Base-by-base conservation (phyloP, 2,797 vertebrate species). In the Pampus argenteus region DNA sequence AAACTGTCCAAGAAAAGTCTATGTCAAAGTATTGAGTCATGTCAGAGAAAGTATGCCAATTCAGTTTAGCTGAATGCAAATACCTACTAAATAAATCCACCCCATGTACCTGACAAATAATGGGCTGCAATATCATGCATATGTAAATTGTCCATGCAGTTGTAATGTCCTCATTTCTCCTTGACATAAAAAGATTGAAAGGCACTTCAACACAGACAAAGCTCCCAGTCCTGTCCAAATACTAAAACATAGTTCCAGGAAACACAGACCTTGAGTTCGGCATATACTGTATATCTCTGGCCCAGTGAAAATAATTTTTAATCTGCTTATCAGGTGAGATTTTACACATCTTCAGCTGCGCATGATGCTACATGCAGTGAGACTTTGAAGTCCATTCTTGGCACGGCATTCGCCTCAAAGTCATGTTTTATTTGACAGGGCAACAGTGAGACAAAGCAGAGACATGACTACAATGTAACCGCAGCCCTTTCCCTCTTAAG, bases 381-480 rank as follows among this genome's bases (percentile, higher is more conserved):
- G 74, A 54, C 47, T 49, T 62, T 49, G 1, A 20, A 57, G 45
- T 55, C 14, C 25, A 23, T 23, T 70, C 47, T 70, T 82, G 57
- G 67, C 67, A 50, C 18, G 67, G 18, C 13, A 64, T 61, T 75
- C 62, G 26, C 61, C 70, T 62, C 62, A 34, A 18, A 71, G 57
- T 72, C n/a, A 0, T 64, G 45, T 77, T 47, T 58, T 47, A 57
- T 84, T 82, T 61, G 52, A 42, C 25, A 18, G 13, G 68, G 45
- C 40, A 76, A 77, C 26, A 23, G 14, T 56, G 75, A 86, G 60
- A 71, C 50, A 71, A 81, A 86, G 63, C 78, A 82, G 76, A 83
- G 22, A 74, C 70, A 26, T 3, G 67, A 34, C 74, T 62, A 17
- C 31, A 71, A 8, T 25, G 42, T 76, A 72, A 87, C 64, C 49